Evolutionary conservation across 2,888 invertebrate genomes (phyloP).

Genomic region (Scrobipalpa costella): DNA sequence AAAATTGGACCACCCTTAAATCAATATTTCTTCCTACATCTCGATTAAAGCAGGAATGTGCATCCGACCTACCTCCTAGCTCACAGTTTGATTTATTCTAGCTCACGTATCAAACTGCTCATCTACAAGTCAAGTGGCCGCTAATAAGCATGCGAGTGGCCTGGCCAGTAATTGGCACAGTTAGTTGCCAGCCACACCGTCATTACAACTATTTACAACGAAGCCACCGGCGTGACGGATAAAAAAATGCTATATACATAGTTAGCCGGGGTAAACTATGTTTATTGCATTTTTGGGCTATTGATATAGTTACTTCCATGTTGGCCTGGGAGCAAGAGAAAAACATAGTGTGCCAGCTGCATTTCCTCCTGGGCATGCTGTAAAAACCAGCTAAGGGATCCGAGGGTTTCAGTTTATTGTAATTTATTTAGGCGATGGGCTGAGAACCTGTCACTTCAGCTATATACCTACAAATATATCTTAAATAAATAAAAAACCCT

Average conservation of each 20-base stretch:
- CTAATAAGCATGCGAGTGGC: conserved; percentile 11
- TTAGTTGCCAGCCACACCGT: conserved; percentile 13
- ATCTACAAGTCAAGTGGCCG: conserved; percentile 20
- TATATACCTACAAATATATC: no score
- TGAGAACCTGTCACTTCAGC: no score
- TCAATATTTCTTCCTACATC: no score
- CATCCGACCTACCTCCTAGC: background rate
- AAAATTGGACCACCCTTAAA: no score
- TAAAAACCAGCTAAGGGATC: no score
- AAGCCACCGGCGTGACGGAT: conserved; percentile 14
- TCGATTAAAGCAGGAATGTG: background rate
- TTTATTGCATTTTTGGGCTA: background rate
- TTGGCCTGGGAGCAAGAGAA: no score
- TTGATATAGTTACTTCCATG: no score
- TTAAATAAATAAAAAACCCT: no score
- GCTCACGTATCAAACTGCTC: conserved; percentile 3
- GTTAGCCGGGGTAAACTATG: background rate
- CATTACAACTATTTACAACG: conserved; percentile 17
- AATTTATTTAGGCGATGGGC: no score
- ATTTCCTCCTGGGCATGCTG: no score
- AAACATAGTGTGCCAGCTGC: no score
- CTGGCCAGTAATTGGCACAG: conserved; percentile 19
- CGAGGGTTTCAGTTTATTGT: no score
- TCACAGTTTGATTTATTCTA: background rate
- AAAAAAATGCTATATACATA: background rate